phyloP scores from a whole-genome alignment of 2,797 vertebrate genomes.

The Antrozous pallidus region DNA sequence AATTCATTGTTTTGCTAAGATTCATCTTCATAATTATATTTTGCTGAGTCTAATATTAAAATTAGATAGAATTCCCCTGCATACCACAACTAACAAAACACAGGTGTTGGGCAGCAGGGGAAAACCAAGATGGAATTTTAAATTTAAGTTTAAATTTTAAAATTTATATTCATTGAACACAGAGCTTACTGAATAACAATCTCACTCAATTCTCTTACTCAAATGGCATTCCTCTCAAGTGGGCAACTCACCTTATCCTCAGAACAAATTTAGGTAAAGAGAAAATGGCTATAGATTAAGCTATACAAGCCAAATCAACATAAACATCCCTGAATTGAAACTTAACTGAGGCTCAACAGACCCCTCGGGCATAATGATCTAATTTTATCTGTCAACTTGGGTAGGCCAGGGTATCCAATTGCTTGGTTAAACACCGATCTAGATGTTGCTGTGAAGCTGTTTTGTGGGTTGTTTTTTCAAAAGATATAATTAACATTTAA shows the following conservation, averaged over 20 bases:
- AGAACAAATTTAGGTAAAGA: background rate
- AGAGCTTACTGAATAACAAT: background rate
- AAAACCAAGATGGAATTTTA: slow-evolving; percentile 33
- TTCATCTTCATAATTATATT: slow-evolving; percentile 36
- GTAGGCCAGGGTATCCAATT: background rate
- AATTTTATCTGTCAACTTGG: background rate
- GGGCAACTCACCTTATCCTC: background rate
- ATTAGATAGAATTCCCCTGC: slow-evolving; percentile 30
- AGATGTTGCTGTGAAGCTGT: background rate
- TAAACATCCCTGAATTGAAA: background rate
- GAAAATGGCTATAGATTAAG: background rate
- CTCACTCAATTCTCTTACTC: background rate
- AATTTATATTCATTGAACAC: background rate
- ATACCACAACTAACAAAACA: slow-evolving; percentile 29
- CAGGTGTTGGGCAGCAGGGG: background rate
- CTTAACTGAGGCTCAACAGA: background rate
- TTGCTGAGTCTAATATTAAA: slow-evolving; percentile 39
- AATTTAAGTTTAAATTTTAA: slow-evolving; percentile 23
- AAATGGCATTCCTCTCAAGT: background rate
- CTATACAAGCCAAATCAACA: background rate
- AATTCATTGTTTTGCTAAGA: background rate
- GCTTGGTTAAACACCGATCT: background rate
- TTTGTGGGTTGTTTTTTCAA: background rate
- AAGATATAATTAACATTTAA: background rate
- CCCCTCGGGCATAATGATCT: background rate